Base-by-base conservation (phyloP, 2,888 invertebrate species). In the Ypsolopha sequella region DNA sequence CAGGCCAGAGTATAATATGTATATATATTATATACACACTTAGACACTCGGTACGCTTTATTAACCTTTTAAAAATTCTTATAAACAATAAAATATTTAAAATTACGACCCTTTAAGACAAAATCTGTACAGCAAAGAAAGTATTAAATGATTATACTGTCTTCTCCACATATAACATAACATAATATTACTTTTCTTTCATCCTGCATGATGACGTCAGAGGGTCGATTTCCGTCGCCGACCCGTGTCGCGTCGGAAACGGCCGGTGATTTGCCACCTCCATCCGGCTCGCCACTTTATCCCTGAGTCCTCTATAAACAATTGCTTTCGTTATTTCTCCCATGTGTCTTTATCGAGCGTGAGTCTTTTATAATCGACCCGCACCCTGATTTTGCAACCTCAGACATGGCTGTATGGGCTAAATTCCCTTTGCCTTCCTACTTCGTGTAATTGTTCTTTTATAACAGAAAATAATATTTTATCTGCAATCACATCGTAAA, bases 211-310 rank as follows among this genome's bases (percentile, higher is more conserved):
- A 9, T 41, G 53, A 38, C 47, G 50, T 41, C 43, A 64, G 66
- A 66, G 70, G 70, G 66, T 65, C 71, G 70, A 76, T 76, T 72
- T 76, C 76, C 76, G 72, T 61, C 58, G 24, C 2, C 60, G 57
- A 54, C 62, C 52, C 60, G 65, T 24, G 24, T 65, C 64, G 64
- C 65, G 62, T 62, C 71, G 76, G 74, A 76, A 70, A 72, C 72
- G 65, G 63, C 61, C 66, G 64, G 66, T 68, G 76, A 78, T 76
- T 77, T 73, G 72, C 70, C 72, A 72, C 73, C 69, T 73, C 71
- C 72, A 73, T 73, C 71, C 72, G 73, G 67, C 64, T 65, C 64
- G 63, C 59, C 62, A 64, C 64, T 56, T 24, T 13, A 13, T 43
- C 61, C 63, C 58, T 62, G 59, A 60, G 62, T 55, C 59, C 57